Evolutionary conservation across 2,797 vertebrate species (phyloP).

Genomic region (Coilia nasus): DNA sequence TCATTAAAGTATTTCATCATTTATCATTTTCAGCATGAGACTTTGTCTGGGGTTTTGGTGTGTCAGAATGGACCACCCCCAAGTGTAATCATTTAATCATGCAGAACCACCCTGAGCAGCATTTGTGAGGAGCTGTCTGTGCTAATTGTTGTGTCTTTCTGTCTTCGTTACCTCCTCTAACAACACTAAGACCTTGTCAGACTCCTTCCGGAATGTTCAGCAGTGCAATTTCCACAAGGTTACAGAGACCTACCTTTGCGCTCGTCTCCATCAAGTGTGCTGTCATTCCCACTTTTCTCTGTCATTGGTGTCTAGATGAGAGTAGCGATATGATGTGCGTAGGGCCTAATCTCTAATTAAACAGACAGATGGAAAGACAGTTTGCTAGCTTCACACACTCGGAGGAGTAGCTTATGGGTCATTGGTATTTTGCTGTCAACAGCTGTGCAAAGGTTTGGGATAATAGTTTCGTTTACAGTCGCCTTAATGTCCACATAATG

Average conservation of each 20-base stretch:
- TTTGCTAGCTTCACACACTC: too few relatives aligned
- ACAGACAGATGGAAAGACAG: too few relatives aligned
- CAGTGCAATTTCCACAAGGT: constrained; percentile 10
- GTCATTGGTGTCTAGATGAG: too few relatives aligned
- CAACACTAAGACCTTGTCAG: background rate
- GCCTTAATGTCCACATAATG: too few relatives aligned
- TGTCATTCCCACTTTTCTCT: too few relatives aligned
- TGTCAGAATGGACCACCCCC: background rate
- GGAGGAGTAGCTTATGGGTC: too few relatives aligned
- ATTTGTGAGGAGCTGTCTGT: background rate
- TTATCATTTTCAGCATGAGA: background rate
- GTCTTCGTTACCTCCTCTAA: background rate
- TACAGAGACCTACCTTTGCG: background rate
- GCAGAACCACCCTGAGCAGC: background rate
- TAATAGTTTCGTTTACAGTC: too few relatives aligned
- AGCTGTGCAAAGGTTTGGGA: too few relatives aligned
- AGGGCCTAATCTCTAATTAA: too few relatives aligned
- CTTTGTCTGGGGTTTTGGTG: background rate
- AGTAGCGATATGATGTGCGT: too few relatives aligned
- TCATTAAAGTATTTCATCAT: background rate
- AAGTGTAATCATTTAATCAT: background rate
- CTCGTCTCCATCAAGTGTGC: too few relatives aligned
- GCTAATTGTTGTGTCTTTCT: background rate
- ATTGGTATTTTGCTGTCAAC: too few relatives aligned
- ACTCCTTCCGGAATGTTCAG: background rate